Conservation (phyloP, 92 coral and sea anemone genomes). For the Porites lobata region DNA sequence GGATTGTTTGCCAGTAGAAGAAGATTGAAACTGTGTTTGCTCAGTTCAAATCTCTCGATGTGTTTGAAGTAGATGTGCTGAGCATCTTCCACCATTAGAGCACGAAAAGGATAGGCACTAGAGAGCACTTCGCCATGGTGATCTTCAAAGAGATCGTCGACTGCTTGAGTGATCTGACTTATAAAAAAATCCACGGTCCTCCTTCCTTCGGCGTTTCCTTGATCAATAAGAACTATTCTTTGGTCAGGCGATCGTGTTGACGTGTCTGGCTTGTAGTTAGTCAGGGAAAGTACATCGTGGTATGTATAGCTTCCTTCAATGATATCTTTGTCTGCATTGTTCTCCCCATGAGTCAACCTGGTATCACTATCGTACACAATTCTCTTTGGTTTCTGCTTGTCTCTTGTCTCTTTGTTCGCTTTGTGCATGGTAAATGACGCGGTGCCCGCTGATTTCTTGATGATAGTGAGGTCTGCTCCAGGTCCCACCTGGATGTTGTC, state of each 20-base stretch:
- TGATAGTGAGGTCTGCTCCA: slow-evolving; percentile 26
- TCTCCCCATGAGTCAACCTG: not conserved
- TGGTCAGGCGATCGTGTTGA: not conserved
- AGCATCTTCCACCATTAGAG: not conserved
- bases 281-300: slow-evolving; percentile 16
- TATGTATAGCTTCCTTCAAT: not conserved
- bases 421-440: not conserved
- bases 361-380: not conserved
- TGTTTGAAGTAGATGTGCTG: slow-evolving; percentile 3
- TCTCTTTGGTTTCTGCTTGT: not conserved
- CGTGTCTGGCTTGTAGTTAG: slow-evolving; percentile 2
- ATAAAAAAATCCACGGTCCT: not conserved
- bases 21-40: slow-evolving; percentile 10
- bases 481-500: slow-evolving; percentile 18
- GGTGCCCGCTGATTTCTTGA: slow-evolving; percentile 11
- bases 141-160: not conserved
- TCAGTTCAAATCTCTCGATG: slow-evolving; percentile 27
- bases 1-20: not conserved
- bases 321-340: slow-evolving; percentile 2
- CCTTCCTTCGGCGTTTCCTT: not conserved
- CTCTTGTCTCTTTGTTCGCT: not conserved
- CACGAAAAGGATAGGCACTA: not conserved
- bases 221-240: not conserved
- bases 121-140: not conserved
- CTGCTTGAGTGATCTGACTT: not conserved